phyloP scores from a whole-genome alignment of 2,797 vertebrate species.

The Ceyx erithaca region DNA sequence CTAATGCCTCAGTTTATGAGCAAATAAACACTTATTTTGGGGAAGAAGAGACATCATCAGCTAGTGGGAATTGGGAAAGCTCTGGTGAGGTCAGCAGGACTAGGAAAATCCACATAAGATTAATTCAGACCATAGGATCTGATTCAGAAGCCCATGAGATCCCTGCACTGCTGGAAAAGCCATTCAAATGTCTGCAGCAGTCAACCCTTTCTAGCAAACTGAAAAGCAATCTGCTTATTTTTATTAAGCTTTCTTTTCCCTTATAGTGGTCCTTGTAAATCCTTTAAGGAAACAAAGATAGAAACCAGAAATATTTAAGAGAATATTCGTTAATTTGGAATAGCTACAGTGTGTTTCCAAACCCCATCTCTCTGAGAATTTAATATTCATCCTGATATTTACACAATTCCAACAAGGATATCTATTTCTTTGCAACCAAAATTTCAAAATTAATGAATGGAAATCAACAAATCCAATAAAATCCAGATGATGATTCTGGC shows the following conservation, averaged over 20 bases:
- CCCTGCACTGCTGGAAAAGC: neutral
- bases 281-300: neutral
- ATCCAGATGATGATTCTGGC: neutral
- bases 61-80: neutral
- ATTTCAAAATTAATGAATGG: neutral
- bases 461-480: constrained; percentile 16
- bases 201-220: neutral
- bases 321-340: neutral
- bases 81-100: neutral
- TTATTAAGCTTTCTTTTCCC: neutral
- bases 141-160: neutral
- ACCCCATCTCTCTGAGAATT: neutral
- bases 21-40: neutral
- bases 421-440: neutral
- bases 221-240: neutral
- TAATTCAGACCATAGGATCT: neutral
- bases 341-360: neutral
- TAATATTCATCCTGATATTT: neutral
- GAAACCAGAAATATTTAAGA: constrained; percentile 4
- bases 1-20: neutral
- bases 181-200: neutral
- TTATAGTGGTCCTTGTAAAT: neutral
- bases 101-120: neutral
- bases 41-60: neutral
- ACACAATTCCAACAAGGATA: neutral